phyloP scores from a whole-genome alignment of 92 coral and sea anemone species.

The Palythoa heliodiscus region DNA sequence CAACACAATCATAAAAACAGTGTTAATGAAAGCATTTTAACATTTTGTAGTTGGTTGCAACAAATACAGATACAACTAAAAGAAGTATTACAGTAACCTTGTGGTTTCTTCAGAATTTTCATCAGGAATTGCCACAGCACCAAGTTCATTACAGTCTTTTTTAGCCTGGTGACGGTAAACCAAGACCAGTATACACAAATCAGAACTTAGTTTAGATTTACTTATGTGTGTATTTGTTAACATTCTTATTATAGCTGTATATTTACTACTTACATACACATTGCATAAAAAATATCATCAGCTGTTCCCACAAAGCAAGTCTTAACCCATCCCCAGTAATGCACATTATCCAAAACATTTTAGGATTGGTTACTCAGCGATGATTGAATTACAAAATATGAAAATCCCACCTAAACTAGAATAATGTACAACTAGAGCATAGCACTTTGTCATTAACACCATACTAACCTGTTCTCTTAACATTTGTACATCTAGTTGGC shows the following conservation, averaged over 20 bases:
- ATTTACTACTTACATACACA: no score
- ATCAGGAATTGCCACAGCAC: constrained; percentile 59
- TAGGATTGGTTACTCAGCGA: no score
- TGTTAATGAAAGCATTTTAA: not conserved
- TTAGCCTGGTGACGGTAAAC: constrained; percentile 40
- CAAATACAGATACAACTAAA: not conserved
- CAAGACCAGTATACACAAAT: not conserved
- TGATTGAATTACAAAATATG: no score
- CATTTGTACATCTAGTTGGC: constrained; percentile 67
- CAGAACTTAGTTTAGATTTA: no score
- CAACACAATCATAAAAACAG: no score
- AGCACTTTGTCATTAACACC: not conserved
- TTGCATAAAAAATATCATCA: no score
- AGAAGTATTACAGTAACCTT: constrained; percentile 12
- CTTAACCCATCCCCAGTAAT: no score
- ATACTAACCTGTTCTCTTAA: constrained; percentile 59
- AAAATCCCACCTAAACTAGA: no score
- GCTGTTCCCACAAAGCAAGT: no score
- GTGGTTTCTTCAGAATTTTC: constrained; percentile 43
- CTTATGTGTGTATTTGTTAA: no score
- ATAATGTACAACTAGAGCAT: not conserved
- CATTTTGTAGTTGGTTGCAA: not conserved
- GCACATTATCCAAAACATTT: no score
- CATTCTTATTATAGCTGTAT: no score
- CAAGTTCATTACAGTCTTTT: constrained; percentile 62